These are phyloP conservation scores for Calephelis perditalis DNA, from an alignment of 2,888 invertebrate species.

Conservation along the genomic window DNA sequence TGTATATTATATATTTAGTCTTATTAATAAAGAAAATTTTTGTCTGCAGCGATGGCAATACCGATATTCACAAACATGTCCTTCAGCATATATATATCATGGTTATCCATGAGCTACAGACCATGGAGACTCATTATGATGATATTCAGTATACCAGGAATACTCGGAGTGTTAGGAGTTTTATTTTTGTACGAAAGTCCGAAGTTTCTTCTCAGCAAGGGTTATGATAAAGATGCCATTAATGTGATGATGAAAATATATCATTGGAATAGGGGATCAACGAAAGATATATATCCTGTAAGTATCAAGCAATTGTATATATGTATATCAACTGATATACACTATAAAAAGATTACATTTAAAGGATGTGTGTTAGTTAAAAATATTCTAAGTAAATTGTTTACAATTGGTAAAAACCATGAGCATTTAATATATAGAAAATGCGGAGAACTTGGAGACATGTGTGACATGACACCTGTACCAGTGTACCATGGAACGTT, in stretches of 20 bases:
- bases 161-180: constrained; percentile 76
- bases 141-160: constrained; percentile 79
- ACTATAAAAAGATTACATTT: too few species aligned
- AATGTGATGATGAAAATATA: constrained; percentile 45
- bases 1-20: too few species aligned
- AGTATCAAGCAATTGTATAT: constrained; percentile 27
- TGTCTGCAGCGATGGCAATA: constrained; percentile 46
- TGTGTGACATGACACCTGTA: too few species aligned
- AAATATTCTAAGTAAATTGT: too few species aligned
- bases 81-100: constrained; percentile 50
- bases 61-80: constrained; percentile 43
- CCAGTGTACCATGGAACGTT: too few species aligned
- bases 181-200: constrained; percentile 84
- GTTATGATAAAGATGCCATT: constrained; percentile 76
- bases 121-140: constrained; percentile 87
- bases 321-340: not conserved
- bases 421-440: too few species aligned
- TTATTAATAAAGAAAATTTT: not conserved
- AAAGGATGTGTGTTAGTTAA: too few species aligned
- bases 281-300: constrained; percentile 40
- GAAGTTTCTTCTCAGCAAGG: constrained; percentile 83
- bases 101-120: constrained; percentile 72
- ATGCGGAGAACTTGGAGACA: too few species aligned
- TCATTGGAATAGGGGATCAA: constrained; percentile 40
- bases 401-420: too few species aligned